Conservation (phyloP, 2,113 vertebrate genomes). For the Nycticryphes semicollaris region DNA sequence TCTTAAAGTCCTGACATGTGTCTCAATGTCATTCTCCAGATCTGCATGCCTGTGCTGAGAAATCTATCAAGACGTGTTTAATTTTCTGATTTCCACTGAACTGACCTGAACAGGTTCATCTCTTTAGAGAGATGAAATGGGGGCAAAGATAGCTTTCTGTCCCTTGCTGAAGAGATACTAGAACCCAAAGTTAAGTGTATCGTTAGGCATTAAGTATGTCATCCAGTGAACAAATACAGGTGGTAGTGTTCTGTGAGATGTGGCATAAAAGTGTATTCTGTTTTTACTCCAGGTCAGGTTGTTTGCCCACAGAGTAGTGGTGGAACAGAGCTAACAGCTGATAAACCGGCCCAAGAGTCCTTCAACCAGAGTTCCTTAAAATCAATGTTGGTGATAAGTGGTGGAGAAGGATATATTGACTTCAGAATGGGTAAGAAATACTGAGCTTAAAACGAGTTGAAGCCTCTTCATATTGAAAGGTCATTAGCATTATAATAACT, state of each 20-base stretch:
- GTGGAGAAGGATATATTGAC: constrained; percentile 99
- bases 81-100: background rate
- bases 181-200: background rate
- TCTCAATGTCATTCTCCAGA: background rate
- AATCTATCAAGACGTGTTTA: background rate
- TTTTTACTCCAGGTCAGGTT: constrained; percentile 82
- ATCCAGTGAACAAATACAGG: background rate
- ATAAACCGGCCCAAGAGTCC: constrained; percentile 78
- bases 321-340: constrained; percentile 74
- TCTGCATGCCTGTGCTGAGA: background rate
- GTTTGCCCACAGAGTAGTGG: constrained; percentile 72
- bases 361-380: constrained; percentile 77
- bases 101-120: background rate
- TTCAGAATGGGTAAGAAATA: constrained; percentile 93
- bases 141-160: background rate
- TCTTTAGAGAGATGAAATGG: background rate
- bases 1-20: background rate
- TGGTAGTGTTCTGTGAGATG: background rate
- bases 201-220: background rate
- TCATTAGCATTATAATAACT: background rate
- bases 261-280: background rate
- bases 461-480: background rate
- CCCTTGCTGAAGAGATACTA: background rate
- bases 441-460: background rate
- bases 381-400: constrained; percentile 94